A percentile compares a stretch with the other conserved stretches of the same genome.
Conservation (phyloP, 1,140 invertebrate species). For the Panonychus citri region DNA sequence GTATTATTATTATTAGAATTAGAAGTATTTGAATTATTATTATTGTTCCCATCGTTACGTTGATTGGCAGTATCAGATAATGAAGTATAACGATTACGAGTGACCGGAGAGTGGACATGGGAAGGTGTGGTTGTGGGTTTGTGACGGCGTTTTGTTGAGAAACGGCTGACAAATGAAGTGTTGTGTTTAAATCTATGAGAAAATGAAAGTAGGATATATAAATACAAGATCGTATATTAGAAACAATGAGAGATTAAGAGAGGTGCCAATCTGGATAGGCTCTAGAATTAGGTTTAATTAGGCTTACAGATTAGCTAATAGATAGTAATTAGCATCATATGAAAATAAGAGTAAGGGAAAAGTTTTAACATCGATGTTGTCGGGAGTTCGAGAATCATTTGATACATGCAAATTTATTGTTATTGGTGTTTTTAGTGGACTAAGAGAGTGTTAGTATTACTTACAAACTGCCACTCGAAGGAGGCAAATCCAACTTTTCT, state of each 20-base stretch:
- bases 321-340: too few species aligned
- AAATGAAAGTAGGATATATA: background rate
- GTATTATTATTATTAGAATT: too few species aligned
- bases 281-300: background rate
- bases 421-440: too few species aligned
- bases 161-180: slow-evolving; percentile 60
- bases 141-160: slow-evolving; percentile 57
- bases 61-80: background rate
- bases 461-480: slow-evolving; percentile 14
- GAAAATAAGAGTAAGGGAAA: too few species aligned
- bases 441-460: slow-evolving; percentile 7
- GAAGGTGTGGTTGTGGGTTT: slow-evolving; percentile 41
- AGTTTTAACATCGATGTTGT: too few species aligned
- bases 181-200: slow-evolving; percentile 56
- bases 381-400: too few species aligned
- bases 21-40: too few species aligned
- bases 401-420: too few species aligned
- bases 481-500: slow-evolving; percentile 15
- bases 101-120: slow-evolving; percentile 19
- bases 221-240: background rate
- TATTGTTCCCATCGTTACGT: background rate
- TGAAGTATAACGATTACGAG: slow-evolving; percentile 10
- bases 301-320: too few species aligned
- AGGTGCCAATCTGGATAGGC: background rate
- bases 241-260: background rate